Evolutionary conservation across 2,797 vertebrate species (phyloP), one percentile per base, ranked within the genome.

Genomic region (Basileuterus tristriatus): DNA sequence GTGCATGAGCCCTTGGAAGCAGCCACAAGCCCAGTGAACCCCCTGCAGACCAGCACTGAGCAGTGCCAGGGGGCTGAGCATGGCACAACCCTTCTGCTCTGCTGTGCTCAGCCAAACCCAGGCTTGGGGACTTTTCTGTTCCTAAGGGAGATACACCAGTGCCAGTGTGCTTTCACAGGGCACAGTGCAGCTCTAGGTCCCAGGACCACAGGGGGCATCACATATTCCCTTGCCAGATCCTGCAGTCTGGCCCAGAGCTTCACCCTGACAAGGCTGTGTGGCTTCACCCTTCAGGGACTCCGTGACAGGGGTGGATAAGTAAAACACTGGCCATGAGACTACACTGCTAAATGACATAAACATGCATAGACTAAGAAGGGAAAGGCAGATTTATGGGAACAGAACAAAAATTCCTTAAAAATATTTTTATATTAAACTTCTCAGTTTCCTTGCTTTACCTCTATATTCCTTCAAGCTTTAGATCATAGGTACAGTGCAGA

Each of bases 111-210:
- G 37, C 46, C 49, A 55, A 8, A 39, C 19, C 20, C 36, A 29
- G 82, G 9, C 55, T 55, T 10, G 7, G 15, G 59, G 47, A 32
- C 47, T 71, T 83, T 10, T 30, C 47, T 17, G 37, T 10, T 77
- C 64, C 50, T 44, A 13, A n/a, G 16, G 41, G 43, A 67, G 55
- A 62, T 30, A 29, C 11, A 18, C 10, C 59, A 39, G 24, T 55
- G 52, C 44, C 34, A 43, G 36, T 0, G 7, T 15, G 10, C 23
- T 53, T 75, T n/a, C 3, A 1, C 3, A 32, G 37, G 21, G 13
- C 60, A 26, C n/a, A 15, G 52, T 10, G 37, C 52, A 64, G 34
- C n/a, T 74, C 12, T 5, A 47, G 13, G 15, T 55, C 49, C 34
- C 71, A 47, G 47, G 30, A 30, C 18, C 34, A 49, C 5, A 20